Conservation (phyloP, 2,888 invertebrate species). For the Ectemnius cavifrons region DNA sequence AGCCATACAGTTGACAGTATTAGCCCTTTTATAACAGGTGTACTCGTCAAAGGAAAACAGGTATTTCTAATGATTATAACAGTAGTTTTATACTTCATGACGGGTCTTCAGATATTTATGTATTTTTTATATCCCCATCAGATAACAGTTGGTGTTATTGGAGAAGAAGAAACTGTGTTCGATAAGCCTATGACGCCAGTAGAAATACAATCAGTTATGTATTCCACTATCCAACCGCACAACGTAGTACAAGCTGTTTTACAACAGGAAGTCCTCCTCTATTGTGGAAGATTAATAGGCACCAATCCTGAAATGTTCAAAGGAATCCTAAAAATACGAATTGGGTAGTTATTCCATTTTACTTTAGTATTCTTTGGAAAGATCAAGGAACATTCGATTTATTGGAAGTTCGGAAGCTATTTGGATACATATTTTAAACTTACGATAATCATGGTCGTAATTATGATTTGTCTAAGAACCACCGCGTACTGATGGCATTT, state of each 20-base stretch:
- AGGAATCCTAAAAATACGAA: conserved; percentile 91
- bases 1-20: conserved; percentile 98
- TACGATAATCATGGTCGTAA: too few species aligned
- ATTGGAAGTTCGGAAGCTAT: too few species aligned
- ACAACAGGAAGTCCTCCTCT: conserved; percentile 95
- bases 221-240: conserved; percentile 92
- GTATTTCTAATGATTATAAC: conserved; percentile 77
- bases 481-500: too few species aligned
- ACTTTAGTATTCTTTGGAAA: background rate
- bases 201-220: conserved; percentile 96
- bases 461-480: too few species aligned
- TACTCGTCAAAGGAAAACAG: conserved; percentile 98
- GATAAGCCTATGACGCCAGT: conserved; percentile 98
- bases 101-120: background rate
- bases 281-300: conserved; percentile 95
- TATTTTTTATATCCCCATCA: conserved; percentile 63
- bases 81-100: background rate
- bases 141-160: conserved; percentile 96
- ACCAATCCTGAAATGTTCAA: conserved; percentile 96
- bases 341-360: conserved; percentile 79
- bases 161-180: conserved; percentile 96
- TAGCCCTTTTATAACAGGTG: conserved; percentile 98
- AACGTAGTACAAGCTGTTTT: conserved; percentile 95
- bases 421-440: too few species aligned
- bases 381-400: too few species aligned